Conservation (phyloP, 2,113 vertebrate genomes). For the Poeciliopsis prolifica region DNA sequence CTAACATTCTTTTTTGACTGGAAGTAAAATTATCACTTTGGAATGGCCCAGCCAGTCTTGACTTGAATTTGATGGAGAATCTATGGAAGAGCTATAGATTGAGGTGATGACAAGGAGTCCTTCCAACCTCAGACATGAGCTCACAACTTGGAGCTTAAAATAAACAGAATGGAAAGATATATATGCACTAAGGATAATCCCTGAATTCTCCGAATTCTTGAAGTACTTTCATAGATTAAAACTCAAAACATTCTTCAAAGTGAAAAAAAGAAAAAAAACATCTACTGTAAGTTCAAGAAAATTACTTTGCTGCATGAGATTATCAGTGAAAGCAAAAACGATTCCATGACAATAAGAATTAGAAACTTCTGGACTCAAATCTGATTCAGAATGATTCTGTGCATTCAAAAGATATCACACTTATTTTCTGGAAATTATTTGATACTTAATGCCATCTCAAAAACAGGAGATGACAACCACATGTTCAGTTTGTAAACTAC, state of each 20-base stretch:
- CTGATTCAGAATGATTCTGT: background rate
- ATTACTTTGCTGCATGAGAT: background rate
- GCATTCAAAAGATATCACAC: too few relatives aligned
- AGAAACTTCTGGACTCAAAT: background rate
- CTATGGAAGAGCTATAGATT: background rate
- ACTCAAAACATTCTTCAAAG: background rate
- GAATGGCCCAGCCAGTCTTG: too few relatives aligned
- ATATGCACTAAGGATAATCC: background rate
- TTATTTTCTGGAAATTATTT: background rate
- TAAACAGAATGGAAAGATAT: background rate
- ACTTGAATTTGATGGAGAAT: background rate
- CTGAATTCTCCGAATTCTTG: too few relatives aligned
- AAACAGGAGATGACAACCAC: background rate
- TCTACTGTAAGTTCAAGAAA: background rate
- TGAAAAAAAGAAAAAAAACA: background rate
- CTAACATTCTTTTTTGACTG: background rate
- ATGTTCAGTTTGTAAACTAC: background rate
- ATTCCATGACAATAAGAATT: background rate
- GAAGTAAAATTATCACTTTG: background rate
- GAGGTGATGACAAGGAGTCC: background rate
- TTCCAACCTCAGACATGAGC: background rate
- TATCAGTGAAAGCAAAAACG: background rate
- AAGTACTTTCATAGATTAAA: background rate
- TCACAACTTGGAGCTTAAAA: background rate
- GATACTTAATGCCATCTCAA: background rate